phyloP scores from a whole-genome alignment of 2,113 vertebrate genomes.

The Nibea albiflora region DNA sequence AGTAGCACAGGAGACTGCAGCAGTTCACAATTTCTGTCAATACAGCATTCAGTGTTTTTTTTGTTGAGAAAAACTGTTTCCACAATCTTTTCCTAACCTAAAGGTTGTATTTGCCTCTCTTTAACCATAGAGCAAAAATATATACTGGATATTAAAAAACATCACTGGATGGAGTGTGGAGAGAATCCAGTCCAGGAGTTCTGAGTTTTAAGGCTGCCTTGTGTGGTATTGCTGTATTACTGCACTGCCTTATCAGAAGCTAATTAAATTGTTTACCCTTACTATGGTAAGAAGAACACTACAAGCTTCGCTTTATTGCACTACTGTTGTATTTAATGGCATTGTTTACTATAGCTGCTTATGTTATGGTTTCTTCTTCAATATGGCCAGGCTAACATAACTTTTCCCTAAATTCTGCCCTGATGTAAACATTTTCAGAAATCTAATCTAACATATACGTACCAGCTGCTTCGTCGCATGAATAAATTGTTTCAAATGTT shows the following conservation, averaged over 20 bases:
- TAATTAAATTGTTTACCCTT: not conserved
- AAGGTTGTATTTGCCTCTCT: not conserved
- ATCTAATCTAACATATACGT: conserved; percentile 38
- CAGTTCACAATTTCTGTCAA: not conserved
- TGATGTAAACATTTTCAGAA: conserved; percentile 47
- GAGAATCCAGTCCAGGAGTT: not conserved
- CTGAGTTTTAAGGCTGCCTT: not conserved
- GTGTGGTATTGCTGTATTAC: conserved; percentile 11
- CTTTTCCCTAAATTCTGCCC: conserved; percentile 31
- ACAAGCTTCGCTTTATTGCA: conserved; percentile 2
- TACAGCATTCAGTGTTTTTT: not conserved
- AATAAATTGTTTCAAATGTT: conserved; percentile 62
- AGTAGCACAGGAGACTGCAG: not conserved
- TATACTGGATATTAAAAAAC: not conserved
- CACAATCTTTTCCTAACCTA: no score
- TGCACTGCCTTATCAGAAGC: no score
- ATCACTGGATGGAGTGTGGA: not conserved
- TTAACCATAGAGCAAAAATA: not conserved
- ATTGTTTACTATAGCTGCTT: conserved; percentile 28
- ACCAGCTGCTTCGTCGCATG: conserved; percentile 39
- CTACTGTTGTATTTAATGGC: conserved; percentile 12
- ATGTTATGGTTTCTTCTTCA: conserved; percentile 36
- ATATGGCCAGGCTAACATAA: conserved; percentile 9
- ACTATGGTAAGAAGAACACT: not conserved
- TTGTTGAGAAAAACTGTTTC: not conserved